Evolutionary conservation across 2,888 invertebrate genomes (phyloP).

Genomic region (Sicus ferrugineus): DNA sequence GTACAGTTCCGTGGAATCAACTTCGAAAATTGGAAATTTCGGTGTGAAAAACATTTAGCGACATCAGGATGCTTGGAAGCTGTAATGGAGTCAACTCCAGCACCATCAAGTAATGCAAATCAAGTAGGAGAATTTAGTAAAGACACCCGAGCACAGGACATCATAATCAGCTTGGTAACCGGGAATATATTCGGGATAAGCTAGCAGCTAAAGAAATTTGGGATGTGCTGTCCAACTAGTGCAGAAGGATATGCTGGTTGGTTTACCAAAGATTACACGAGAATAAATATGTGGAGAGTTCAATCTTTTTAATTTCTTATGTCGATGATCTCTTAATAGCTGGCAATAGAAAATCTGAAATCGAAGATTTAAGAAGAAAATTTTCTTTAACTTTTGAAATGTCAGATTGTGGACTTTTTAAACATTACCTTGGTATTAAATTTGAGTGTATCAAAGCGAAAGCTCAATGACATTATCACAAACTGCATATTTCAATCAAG

Average conservation of each 20-base stretch:
- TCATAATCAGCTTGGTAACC: constrained; percentile 9
- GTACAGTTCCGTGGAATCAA: constrained; percentile 3
- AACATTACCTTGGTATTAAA: constrained; percentile 33
- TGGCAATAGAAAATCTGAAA: constrained; percentile 16
- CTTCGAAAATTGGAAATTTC: constrained; percentile 17
- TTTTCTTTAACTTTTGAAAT: constrained; percentile 16
- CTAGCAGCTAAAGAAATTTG: constrained; percentile 11
- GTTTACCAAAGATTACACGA: neutral
- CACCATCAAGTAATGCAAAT: neutral
- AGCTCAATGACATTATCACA: constrained; percentile 31
- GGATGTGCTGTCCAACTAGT: neutral
- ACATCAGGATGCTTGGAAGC: constrained; percentile 17
- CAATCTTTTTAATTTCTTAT: constrained; percentile 26
- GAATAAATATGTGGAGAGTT: neutral
- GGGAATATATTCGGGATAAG: constrained; percentile 14
- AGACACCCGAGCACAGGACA: constrained; percentile 4
- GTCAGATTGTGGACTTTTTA: constrained; percentile 30
- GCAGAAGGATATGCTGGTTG: neutral
- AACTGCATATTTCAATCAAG: constrained; percentile 24
- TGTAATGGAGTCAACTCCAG: constrained; percentile 11
- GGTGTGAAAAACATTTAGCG: constrained; percentile 12
- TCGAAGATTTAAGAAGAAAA: constrained; percentile 7
- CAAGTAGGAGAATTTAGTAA: neutral
- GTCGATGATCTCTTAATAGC: constrained; percentile 32
- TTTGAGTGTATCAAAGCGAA: constrained; percentile 26